phyloP scores from a whole-genome alignment of 1,140 invertebrate genomes.

The Tetramorium simillimum region DNA sequence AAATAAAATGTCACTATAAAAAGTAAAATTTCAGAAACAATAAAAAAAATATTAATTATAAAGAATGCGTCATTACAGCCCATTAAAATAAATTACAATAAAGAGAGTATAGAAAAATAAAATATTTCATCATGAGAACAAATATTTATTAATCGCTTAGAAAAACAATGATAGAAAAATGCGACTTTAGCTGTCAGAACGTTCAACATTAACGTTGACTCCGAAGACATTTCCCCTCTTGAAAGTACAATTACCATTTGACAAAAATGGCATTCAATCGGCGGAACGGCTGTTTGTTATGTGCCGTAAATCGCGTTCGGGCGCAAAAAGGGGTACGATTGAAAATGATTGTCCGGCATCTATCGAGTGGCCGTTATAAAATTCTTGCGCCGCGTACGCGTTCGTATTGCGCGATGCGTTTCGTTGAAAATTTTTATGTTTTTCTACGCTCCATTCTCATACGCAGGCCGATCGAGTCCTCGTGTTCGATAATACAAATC shows the following conservation, averaged over 20 bases:
- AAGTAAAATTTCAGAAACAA: background rate
- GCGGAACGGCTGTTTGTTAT: background rate
- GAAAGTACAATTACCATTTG: background rate
- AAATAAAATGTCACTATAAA: background rate
- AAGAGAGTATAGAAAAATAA: background rate
- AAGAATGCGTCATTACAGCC: background rate
- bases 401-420: conserved; percentile 30
- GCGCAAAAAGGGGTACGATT: background rate
- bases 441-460: background rate
- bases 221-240: background rate
- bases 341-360: conserved; percentile 49
- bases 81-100: conserved; percentile 5
- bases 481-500: conserved; percentile 59
- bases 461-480: background rate
- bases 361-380: conserved; percentile 44
- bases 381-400: background rate
- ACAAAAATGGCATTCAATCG: conserved; percentile 6
- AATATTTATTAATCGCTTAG: background rate
- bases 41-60: background rate
- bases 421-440: conserved; percentile 48
- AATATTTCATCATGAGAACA: background rate
- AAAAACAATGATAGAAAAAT: background rate
- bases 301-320: conserved; percentile 1
- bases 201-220: background rate
- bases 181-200: background rate